Percentiles rank a stretch among this genome's conserved stretches.
Conservation (phyloP, 2,888 invertebrate genomes). For the Galeruca laticollis region DNA sequence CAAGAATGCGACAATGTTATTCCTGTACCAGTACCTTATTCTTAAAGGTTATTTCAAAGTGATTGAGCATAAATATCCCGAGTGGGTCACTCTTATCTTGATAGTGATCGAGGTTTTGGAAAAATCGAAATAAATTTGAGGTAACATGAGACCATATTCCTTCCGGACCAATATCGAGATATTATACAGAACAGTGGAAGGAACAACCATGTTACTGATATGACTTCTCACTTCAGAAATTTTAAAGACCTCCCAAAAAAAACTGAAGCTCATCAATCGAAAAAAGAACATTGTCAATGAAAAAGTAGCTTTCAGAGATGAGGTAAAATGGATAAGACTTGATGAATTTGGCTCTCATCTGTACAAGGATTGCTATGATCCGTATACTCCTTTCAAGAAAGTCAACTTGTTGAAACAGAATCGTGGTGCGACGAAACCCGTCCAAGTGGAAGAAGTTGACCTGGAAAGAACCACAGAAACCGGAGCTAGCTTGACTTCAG, state of each 20-base stretch:
- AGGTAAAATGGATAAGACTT: constrained; percentile 21
- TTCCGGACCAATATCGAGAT: constrained; percentile 50
- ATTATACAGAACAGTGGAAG: constrained; percentile 47
- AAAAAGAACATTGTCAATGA: constrained; percentile 18
- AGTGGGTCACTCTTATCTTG: constrained; percentile 48
- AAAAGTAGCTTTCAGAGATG: constrained; percentile 15
- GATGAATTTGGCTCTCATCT: constrained; percentile 14
- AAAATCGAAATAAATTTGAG: constrained; percentile 54
- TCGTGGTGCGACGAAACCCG: constrained; percentile 3
- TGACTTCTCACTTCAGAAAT: constrained; percentile 44
- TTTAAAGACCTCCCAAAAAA: constrained; percentile 10
- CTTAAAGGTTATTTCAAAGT: constrained; percentile 52
- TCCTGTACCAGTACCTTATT: constrained; percentile 52
- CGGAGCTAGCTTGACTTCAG: too few relatives aligned
- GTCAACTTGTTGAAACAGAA: constrained; percentile 3
- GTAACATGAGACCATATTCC: constrained; percentile 46
- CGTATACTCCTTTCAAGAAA: background rate
- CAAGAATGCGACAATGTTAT: constrained; percentile 53
- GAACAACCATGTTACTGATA: constrained; percentile 48
- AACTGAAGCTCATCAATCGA: constrained; percentile 15
- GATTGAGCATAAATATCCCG: constrained; percentile 43
- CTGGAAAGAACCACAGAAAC: constrained; percentile 3
- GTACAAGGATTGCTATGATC: constrained; percentile 16
- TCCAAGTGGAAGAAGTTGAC: constrained; percentile 5
- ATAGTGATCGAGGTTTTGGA: constrained; percentile 54